Conservation (phyloP, 2,888 invertebrate species). For the Athetis lepigone region DNA sequence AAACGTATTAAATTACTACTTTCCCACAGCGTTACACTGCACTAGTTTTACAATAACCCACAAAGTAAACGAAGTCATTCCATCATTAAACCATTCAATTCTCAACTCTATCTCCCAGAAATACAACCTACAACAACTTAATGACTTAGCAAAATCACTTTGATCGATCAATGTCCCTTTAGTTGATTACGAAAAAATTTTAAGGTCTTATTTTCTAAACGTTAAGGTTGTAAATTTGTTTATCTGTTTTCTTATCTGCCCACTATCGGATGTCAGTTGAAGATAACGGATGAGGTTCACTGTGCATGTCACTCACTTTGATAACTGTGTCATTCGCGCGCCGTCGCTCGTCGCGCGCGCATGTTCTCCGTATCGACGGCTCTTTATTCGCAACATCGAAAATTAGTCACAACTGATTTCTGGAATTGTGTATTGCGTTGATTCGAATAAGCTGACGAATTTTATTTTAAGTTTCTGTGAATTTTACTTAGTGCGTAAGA, state of each 20-base stretch:
- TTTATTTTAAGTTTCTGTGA: constrained; percentile 9
- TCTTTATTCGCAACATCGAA: constrained; percentile 19
- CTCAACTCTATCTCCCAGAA: constrained; percentile 22
- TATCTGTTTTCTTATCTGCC: constrained; percentile 53
- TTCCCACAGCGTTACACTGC: constrained; percentile 63
- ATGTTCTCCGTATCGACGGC: constrained; percentile 48
- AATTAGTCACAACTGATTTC: constrained; percentile 26
- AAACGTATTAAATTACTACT: constrained; percentile 65
- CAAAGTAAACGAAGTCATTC: constrained; percentile 28
- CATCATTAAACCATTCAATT: constrained; percentile 22
- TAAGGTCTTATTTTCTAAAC: constrained; percentile 48
- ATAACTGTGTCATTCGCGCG: constrained; percentile 71
- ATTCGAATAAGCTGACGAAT: background rate
- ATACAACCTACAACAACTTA: constrained; percentile 15
- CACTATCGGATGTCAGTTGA: constrained; percentile 71
- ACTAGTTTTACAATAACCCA: constrained; percentile 60
- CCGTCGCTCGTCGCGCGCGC: constrained; percentile 68
- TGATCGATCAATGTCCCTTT: constrained; percentile 65
- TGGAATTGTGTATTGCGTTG: constrained; percentile 8
- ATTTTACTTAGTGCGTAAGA: constrained; percentile 10
- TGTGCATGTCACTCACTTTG: constrained; percentile 59
- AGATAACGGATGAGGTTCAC: constrained; percentile 74
- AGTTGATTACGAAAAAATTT: constrained; percentile 33
- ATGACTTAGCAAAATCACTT: constrained; percentile 20
- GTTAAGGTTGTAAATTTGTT: constrained; percentile 50